phyloP scores from a whole-genome alignment of 1,140 invertebrate species.

The Asbolus verrucosus region DNA sequence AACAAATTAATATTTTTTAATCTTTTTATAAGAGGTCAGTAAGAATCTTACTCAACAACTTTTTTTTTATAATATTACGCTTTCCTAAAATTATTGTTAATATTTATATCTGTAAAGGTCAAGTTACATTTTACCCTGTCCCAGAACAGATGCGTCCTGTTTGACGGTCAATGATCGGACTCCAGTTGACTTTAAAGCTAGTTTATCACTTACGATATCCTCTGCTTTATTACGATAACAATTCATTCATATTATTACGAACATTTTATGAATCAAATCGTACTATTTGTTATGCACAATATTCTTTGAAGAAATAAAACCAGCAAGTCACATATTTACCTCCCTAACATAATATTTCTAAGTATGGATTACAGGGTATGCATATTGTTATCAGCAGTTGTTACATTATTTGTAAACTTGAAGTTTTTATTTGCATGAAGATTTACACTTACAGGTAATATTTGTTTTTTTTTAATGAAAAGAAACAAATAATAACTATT shows the following conservation, averaged over 20 bases:
- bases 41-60: no score
- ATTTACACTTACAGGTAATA: no score
- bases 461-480: no score
- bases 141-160: slow-evolving; percentile 51
- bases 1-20: no score
- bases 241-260: slow-evolving; percentile 40
- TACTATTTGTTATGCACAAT: neutral
- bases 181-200: slow-evolving; percentile 45
- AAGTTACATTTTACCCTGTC: slow-evolving; percentile 44
- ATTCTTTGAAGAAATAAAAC: neutral
- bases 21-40: no score
- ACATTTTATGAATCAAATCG: slow-evolving; percentile 19
- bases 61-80: neutral
- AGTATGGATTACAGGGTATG: no score
- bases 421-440: no score
- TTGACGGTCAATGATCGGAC: slow-evolving; percentile 57
- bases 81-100: slow-evolving; percentile 3
- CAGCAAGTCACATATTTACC: neutral
- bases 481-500: no score
- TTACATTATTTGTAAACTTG: no score
- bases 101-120: slow-evolving; percentile 45
- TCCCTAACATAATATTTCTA: neutral
- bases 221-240: slow-evolving; percentile 42
- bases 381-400: no score
- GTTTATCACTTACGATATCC: slow-evolving; percentile 48